Base-by-base conservation (phyloP, 2,797 vertebrate genomes). In the Psittacula echo region DNA sequence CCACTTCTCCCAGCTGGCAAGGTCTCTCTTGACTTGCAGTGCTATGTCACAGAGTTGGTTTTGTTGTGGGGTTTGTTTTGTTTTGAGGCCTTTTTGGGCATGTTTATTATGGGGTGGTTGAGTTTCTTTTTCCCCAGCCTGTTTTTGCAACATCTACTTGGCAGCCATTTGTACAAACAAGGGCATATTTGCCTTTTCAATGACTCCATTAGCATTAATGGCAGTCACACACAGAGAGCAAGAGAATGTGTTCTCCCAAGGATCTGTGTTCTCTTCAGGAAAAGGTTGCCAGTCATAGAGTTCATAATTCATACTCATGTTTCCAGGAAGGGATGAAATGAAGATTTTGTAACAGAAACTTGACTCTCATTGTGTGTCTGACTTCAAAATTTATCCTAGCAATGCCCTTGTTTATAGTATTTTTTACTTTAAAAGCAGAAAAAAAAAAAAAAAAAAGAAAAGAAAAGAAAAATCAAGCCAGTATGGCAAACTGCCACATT, bases 341-440 rank as follows among this genome's bases (percentile, higher is more conserved):
- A 95, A 94, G 87, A 68, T 60, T 90, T 94, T 70, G 17, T 82
- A 93, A 71, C 70, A 56, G 58, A 95, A 95, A 89, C n/a, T 73
- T 85, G 68, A 86, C 44, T 84, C 53, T 85, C 29, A 56, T 5
- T 14, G 18, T 56, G 77, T 85, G 41, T 12, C 67, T 74, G 30
- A 70, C 61, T 90, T 87, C 13, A 85, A 89, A 90, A 54, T 45
- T 18, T 58, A 56, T 50, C 61, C 64, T 41, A 73, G 13, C 19
- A 78, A 84, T 89, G 45, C 15, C 14, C 76, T 64, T 45, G 18
- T 14, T 82, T 90, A 60, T 65, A 86, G 12, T 51, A 62, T 22
- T 82, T 93, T 87, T 90, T 24, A 77, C 14, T 39, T 39, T 48
- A 32, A 41, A 18, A 62, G 4, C 7, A 20, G 34, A 19, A 10